Evolutionary conservation across 2,113 vertebrate species (phyloP), one percentile per base, ranked within the genome.

Genomic region (Centropus bengalensis): DNA sequence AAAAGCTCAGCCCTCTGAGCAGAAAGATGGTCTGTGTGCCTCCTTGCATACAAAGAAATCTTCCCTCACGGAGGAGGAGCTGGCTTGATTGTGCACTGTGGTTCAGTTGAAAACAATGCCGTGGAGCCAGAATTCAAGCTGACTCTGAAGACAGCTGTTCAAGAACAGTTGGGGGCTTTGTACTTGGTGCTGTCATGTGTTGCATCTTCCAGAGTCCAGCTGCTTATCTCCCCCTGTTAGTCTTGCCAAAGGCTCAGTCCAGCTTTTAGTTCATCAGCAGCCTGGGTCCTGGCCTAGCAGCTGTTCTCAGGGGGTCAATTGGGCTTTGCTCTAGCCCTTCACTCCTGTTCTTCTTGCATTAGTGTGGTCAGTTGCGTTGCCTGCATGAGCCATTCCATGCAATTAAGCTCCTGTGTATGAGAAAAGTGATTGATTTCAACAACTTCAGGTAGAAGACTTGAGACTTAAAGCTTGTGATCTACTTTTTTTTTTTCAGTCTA

Each of bases 401-500:
- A 63, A 2, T 38, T 67, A 26, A 79, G 26, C 14, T 91, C 27
- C 27, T 58, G 0, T 2, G 10, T 47, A 14, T 75, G 63, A 83
- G 86, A 49, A 75, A 2, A 0, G 6, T 9, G 28, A 3, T 14
- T 10, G 58, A 14, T 69, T 80, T 69, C 51, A 26, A 1, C 73
- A 10, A 30, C 13, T 26, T 74, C 13, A 15, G 10, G 19, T 59
- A 55, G 27, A 4, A 4, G 30, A 69, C n/a, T 22, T 59, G 59
- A 69, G 55, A 19, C n/a, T 69, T 64, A 52, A 44, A 71, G 27
- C 32, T 24, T 62, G 2, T 28, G 11, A 42, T 66, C 7, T 49
- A 0, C 44, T 27, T 33, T 36, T 36, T 36, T 36, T 36, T 36
- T 52, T 58, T 69, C 1, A 0, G 1, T 27, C 27, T 24, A 33